Conservation (phyloP, 64 coral and sea anemone species). For the Anthopleura sola region DNA sequence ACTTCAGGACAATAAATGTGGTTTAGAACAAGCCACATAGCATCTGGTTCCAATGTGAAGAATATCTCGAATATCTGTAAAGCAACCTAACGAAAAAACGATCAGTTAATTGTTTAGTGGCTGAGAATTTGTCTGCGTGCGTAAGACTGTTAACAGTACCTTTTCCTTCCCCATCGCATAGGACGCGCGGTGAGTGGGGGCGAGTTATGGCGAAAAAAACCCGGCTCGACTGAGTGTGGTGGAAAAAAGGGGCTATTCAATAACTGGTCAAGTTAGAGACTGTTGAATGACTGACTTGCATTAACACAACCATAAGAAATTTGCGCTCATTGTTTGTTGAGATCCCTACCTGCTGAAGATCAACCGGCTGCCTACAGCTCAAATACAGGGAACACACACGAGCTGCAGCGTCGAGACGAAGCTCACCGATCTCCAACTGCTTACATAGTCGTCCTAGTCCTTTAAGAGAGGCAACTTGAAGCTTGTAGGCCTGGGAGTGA, state of each 20-base stretch:
- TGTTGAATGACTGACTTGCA: no score
- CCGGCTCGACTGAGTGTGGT: no score
- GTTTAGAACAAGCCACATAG: slow-evolving; percentile 59
- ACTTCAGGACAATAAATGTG: slow-evolving; percentile 32
- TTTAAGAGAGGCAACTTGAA: slow-evolving; percentile 56
- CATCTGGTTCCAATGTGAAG: slow-evolving; percentile 50
- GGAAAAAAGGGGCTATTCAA: no score
- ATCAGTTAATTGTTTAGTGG: no score
- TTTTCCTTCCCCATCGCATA: no score
- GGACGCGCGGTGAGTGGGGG: no score
- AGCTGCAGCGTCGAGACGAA: slow-evolving; percentile 34
- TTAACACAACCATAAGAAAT: no score
- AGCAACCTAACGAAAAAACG: background rate
- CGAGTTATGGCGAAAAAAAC: no score
- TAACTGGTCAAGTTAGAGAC: no score
- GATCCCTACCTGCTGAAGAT: slow-evolving; percentile 58
- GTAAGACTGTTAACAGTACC: no score
- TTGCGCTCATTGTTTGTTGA: background rate
- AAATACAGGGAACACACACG: slow-evolving; percentile 61
- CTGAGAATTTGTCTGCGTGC: no score
- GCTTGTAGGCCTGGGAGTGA: slow-evolving; percentile 76
- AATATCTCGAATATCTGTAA: slow-evolving; percentile 34
- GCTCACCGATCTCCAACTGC: slow-evolving; percentile 66
- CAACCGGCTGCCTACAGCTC: slow-evolving; percentile 65
- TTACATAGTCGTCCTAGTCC: slow-evolving; percentile 64